Evolutionary conservation across 2,113 vertebrate genomes (phyloP).

Genomic region (Podarcis muralis): DNA sequence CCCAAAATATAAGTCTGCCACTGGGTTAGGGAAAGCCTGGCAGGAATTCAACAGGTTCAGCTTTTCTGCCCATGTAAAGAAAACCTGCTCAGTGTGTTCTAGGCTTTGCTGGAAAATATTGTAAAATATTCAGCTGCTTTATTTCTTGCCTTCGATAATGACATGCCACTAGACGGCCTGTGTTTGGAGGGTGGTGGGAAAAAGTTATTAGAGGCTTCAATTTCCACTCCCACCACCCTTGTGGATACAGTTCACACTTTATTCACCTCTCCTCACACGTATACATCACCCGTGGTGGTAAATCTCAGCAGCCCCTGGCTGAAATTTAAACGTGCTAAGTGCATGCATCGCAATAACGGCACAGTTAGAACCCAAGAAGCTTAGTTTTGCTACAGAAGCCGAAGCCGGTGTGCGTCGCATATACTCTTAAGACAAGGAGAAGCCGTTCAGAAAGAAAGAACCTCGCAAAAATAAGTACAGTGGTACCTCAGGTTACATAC

Average conservation of each 20-base stretch:
- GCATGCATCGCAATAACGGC: not conserved
- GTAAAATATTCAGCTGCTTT: not conserved
- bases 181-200: not conserved
- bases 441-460: not conserved
- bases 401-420: not conserved
- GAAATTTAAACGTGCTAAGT: constrained; percentile 16
- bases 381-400: not conserved
- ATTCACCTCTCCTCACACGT: not conserved
- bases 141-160: not conserved
- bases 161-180: not conserved
- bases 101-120: not conserved
- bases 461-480: not conserved
- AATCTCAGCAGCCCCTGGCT: not conserved
- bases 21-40: not conserved
- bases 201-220: not conserved
- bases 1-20: too few relatives aligned
- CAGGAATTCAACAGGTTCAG: too few relatives aligned
- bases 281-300: not conserved
- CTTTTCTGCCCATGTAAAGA: not conserved
- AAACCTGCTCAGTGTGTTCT: not conserved
- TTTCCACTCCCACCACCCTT: not conserved
- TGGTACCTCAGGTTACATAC: too few relatives aligned
- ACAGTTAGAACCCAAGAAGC: not conserved
- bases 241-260: not conserved
- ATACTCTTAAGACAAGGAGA: not conserved